phyloP scores from a whole-genome alignment of 2,888 invertebrate genomes.

The Chalcis sispes region DNA sequence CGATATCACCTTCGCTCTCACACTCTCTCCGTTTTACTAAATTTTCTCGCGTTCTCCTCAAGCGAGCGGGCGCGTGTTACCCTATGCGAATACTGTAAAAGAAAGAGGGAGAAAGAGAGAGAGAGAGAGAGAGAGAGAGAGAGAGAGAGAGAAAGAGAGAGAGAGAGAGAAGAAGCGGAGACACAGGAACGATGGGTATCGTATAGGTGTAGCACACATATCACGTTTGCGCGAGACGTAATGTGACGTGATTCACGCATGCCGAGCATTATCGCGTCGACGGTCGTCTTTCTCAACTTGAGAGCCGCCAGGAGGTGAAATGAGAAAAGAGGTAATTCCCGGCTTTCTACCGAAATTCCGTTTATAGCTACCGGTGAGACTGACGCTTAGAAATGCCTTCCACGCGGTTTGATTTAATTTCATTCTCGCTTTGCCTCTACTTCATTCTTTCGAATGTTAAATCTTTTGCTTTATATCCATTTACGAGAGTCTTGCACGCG shows the following conservation, averaged over 20 bases:
- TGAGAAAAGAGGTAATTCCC: conserved; percentile 32
- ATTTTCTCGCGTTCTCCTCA: too few species aligned
- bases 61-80: too few species aligned
- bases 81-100: too few species aligned
- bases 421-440: not conserved
- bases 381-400: conserved; percentile 7
- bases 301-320: not conserved
- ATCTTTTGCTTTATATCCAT: not conserved
- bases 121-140: too few species aligned
- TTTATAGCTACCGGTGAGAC: not conserved
- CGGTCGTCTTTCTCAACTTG: conserved; percentile 3
- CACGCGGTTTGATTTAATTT: conserved; percentile 55
- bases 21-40: not conserved
- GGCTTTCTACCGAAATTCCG: not conserved
- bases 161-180: conserved; percentile 11
- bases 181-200: conserved; percentile 23
- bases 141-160: not conserved
- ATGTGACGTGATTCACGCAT: conserved; percentile 56
- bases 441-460: not conserved
- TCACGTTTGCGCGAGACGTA: conserved; percentile 31
- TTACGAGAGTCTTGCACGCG: too few species aligned
- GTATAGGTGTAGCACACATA: not conserved
- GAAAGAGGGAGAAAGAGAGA: too few species aligned
- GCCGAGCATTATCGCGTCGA: conserved; percentile 49
- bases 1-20: not conserved